Evolutionary conservation across 1,140 invertebrate species (phyloP).

Genomic region (Anastrepha ludens): DNA sequence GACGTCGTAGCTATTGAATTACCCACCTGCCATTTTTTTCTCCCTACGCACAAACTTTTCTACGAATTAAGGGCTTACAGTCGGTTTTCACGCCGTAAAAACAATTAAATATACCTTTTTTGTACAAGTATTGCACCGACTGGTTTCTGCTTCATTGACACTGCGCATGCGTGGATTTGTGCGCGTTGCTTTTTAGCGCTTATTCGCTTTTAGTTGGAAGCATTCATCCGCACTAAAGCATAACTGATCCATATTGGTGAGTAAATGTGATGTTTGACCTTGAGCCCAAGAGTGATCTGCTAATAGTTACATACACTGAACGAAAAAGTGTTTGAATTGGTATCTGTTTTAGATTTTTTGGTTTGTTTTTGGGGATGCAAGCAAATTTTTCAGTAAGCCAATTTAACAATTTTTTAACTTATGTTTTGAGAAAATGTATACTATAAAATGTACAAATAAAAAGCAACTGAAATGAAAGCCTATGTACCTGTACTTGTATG

Average conservation of each 20-base stretch:
- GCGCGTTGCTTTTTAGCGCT: not conserved
- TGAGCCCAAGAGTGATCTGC: not conserved
- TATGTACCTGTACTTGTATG: no score
- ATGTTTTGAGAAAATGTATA: no score
- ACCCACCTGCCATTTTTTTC: not conserved
- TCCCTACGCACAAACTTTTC: not conserved
- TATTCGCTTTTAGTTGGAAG: not conserved
- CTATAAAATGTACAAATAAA: no score
- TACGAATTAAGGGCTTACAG: not conserved
- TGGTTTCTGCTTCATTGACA: not conserved
- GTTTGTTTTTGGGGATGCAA: no score
- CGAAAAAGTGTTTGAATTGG: not conserved
- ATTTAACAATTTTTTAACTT: no score
- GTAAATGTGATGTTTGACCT: constrained; percentile 24
- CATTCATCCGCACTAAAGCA: not conserved
- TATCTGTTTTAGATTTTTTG: no score
- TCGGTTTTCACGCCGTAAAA: not conserved
- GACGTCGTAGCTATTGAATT: constrained; percentile 4
- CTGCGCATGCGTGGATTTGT: not conserved
- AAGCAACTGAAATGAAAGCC: no score
- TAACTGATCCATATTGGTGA: constrained; percentile 8
- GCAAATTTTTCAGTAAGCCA: no score
- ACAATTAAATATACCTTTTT: not conserved
- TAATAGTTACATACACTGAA: not conserved
- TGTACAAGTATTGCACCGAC: not conserved